These are phyloP conservation scores for Lophotis ruficrista DNA, from an alignment of 2,113 vertebrate genomes.

Conservation along the genomic window DNA sequence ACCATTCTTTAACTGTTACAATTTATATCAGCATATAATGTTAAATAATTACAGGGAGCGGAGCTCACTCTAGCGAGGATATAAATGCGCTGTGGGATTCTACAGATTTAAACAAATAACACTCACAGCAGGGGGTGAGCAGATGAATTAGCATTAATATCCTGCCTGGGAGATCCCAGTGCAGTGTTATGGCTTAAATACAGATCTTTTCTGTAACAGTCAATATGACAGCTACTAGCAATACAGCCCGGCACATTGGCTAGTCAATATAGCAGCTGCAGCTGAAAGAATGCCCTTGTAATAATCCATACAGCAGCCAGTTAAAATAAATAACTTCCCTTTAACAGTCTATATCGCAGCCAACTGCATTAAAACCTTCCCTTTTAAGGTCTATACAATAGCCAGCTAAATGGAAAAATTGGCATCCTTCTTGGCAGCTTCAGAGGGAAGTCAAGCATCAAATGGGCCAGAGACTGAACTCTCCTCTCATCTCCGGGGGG, in stretches of 20 bases:
- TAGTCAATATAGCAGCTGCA: conserved; percentile 77
- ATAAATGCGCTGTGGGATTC: conserved; percentile 98
- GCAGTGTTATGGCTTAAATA: conserved; percentile 84
- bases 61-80: conserved; percentile 96
- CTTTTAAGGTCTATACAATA: conserved; percentile 80
- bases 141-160: conserved; percentile 99
- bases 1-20: conserved; percentile 97
- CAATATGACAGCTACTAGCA: conserved; percentile 80
- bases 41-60: conserved; percentile 98
- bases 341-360: conserved; percentile 77
- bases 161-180: conserved; percentile 90
- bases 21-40: conserved; percentile 97
- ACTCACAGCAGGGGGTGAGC: conserved; percentile 93
- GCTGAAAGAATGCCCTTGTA: conserved; percentile 46
- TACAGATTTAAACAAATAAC: conserved; percentile 99
- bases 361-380: conserved; percentile 81
- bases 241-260: conserved; percentile 67
- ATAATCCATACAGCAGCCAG: conserved; percentile 75
- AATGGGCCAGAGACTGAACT: not conserved
- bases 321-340: conserved; percentile 78
- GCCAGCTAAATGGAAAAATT: conserved; percentile 79
- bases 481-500: not conserved
- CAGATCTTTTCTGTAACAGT: conserved; percentile 84
- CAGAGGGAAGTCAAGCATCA: conserved; percentile 50
- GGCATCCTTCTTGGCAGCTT: conserved; percentile 74